phyloP scores from a whole-genome alignment of 2,113 vertebrate genomes.

The Oncorhynchus mykiss region DNA sequence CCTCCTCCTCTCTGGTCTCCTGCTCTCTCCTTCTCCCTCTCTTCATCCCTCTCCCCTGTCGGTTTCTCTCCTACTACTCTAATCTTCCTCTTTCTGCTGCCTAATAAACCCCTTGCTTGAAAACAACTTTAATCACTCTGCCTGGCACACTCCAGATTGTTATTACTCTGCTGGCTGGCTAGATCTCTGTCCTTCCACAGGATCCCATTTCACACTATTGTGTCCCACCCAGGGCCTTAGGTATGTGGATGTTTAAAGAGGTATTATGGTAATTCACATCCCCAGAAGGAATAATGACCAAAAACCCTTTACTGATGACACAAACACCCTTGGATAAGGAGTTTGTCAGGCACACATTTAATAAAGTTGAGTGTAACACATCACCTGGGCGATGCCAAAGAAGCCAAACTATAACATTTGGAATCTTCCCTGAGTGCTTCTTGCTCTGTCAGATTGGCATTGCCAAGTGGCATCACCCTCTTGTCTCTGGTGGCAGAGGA shows the following conservation, averaged over 20 bases:
- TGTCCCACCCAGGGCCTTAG: slow-evolving; percentile 49
- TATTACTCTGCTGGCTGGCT: slow-evolving; percentile 64
- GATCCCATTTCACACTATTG: slow-evolving; percentile 70
- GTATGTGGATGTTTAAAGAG: slow-evolving; percentile 53
- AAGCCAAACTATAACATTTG: no score
- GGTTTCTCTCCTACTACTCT: background rate
- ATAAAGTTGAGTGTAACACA: no score
- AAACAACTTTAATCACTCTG: slow-evolving; percentile 64
- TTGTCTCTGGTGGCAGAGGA: slow-evolving; percentile 38
- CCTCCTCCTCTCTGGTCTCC: no score
- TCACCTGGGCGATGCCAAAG: no score
- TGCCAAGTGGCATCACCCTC: slow-evolving; percentile 33
- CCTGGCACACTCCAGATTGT: slow-evolving; percentile 51
- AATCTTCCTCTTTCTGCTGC: slow-evolving; percentile 46
- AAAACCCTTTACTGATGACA: slow-evolving; percentile 49
- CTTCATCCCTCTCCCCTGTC: no score
- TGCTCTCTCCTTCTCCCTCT: no score
- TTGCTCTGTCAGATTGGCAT: slow-evolving; percentile 28
- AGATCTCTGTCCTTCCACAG: slow-evolving; percentile 45
- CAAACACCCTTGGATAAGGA: slow-evolving; percentile 33
- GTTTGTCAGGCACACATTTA: no score
- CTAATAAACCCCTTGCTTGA: slow-evolving; percentile 55
- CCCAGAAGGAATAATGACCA: slow-evolving; percentile 11
- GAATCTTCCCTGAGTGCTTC: slow-evolving; percentile 27
- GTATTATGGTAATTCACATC: slow-evolving; percentile 45